These are phyloP conservation scores for Spea multiplicata DNA, from an alignment of 2,113 vertebrate genomes.

Conservation along the genomic window DNA sequence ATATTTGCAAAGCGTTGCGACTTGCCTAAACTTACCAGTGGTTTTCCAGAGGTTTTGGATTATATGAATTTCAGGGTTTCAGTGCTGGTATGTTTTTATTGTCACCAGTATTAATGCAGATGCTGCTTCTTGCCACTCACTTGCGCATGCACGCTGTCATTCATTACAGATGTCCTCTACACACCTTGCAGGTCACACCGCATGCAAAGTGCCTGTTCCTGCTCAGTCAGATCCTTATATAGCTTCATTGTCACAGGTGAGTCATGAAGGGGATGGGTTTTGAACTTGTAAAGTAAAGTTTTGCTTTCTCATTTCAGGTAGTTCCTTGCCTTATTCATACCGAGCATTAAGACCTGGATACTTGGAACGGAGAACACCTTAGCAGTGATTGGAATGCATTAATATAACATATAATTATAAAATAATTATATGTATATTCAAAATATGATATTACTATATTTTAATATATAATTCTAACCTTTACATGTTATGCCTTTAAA, in stretches of 20 bases:
- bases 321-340: too few relatives aligned
- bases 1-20: too few relatives aligned
- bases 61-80: not conserved
- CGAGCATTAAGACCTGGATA: too few relatives aligned
- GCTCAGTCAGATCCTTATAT: conserved; percentile 17
- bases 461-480: too few relatives aligned
- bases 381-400: too few relatives aligned
- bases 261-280: not conserved
- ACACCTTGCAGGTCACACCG: conserved; percentile 13
- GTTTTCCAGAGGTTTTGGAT: conserved; percentile 46
- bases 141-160: not conserved
- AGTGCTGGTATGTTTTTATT: not conserved
- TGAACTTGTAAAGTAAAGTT: too few relatives aligned
- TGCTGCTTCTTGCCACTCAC: not conserved
- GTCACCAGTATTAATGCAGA: not conserved
- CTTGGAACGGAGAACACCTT: too few relatives aligned
- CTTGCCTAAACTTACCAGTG: conserved; percentile 16
- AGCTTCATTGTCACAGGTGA: conserved; percentile 32
- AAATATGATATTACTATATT: too few relatives aligned
- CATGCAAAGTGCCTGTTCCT: conserved; percentile 6
- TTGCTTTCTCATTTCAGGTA: too few relatives aligned
- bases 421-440: too few relatives aligned
- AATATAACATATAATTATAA: too few relatives aligned
- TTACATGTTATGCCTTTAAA: too few relatives aligned
- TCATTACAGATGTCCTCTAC: not conserved